phyloP scores from a whole-genome alignment of 2,797 vertebrate genomes.

The Melanotaenia pygmaea region DNA sequence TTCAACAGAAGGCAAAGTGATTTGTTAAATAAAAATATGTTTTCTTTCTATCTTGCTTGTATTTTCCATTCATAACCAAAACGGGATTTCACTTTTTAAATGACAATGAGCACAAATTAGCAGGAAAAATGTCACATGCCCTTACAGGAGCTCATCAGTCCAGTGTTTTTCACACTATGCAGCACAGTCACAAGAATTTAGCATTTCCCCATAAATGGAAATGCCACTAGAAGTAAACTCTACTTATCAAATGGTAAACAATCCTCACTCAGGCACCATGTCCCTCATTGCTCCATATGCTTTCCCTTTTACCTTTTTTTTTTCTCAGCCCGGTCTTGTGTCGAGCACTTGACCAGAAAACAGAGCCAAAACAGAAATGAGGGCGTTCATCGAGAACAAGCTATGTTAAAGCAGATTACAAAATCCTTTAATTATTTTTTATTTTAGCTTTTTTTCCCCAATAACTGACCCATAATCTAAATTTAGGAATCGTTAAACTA shows the following conservation, averaged over 20 bases:
- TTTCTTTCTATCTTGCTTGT: slow-evolving; percentile 66
- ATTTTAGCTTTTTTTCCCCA: slow-evolving; percentile 43
- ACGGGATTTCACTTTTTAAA: slow-evolving; percentile 8
- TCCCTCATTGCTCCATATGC: slow-evolving; percentile 48
- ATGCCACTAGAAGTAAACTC: slow-evolving; percentile 40
- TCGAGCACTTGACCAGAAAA: slow-evolving; percentile 53
- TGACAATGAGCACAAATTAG: background rate
- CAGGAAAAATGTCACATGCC: slow-evolving; percentile 7
- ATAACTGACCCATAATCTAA: slow-evolving; percentile 65
- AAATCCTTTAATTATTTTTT: slow-evolving; percentile 8
- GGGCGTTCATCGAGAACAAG: slow-evolving; percentile 66
- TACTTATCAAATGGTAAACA: slow-evolving; percentile 55
- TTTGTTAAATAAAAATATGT: slow-evolving; percentile 75
- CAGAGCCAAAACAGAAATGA: slow-evolving; percentile 64
- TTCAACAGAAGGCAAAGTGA: slow-evolving; percentile 54
- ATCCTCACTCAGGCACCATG: slow-evolving; percentile 38
- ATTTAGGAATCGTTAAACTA: slow-evolving; percentile 11
- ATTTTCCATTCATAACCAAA: slow-evolving; percentile 54
- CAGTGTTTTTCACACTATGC: slow-evolving; percentile 30
- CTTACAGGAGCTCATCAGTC: slow-evolving; percentile 6
- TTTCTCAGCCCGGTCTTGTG: slow-evolving; percentile 14
- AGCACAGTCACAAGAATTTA: slow-evolving; percentile 28
- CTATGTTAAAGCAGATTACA: slow-evolving; percentile 69
- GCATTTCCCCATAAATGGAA: slow-evolving; percentile 31
- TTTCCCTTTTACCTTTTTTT: slow-evolving; percentile 8